Base-by-base conservation (phyloP, 2,888 invertebrate genomes). In the Idaea aversata region DNA sequence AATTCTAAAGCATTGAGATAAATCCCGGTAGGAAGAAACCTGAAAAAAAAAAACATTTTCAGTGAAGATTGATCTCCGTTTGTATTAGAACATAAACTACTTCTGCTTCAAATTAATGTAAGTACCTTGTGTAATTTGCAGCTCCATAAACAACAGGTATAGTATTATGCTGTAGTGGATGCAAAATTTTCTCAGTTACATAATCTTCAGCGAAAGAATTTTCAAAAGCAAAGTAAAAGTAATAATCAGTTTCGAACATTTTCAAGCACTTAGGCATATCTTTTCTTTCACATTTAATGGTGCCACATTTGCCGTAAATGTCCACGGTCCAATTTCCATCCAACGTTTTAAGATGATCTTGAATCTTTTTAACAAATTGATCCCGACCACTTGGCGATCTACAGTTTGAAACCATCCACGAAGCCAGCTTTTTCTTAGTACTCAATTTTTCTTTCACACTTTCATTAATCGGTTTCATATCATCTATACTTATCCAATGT, bases 61-160 rank as follows among this genome's bases (percentile, higher is more conserved):
- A n/a, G 10, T 62, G 0, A 47, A 15, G 58, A 7, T 58, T 58
- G 13, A 16, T 4, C 57, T 5, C 15, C 15, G 6, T 58, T 16
- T 58, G 5, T 4, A n/a, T 58, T 58, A 3, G 6, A 0, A 7
- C 15, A 25, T 25, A 25, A 25, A 25, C 3, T 25, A 25, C 25
- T 25, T 25, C 2, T 25, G 3, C 25, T 25, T 25, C 25, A 25
- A 25, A 25, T 25, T 25, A 25, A 25, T 25, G 25, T 25, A 25
- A 1, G 25, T 61, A 88, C 89, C 89, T 86, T 5, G 86, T 81
- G 67, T 90, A 90, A 67, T 90, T 85, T 34, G 89, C 88, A 3
- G 77, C 87, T 4, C 89, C 90, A 64, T 77, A 89, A 0, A 90
- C 88, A 38, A 90, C 77, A 2, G 90, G 89, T 3, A 90, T 74